These are phyloP conservation scores for Pycnonotus jocosus DNA, from an alignment of 2,113 vertebrate species.

Conservation along the genomic window DNA sequence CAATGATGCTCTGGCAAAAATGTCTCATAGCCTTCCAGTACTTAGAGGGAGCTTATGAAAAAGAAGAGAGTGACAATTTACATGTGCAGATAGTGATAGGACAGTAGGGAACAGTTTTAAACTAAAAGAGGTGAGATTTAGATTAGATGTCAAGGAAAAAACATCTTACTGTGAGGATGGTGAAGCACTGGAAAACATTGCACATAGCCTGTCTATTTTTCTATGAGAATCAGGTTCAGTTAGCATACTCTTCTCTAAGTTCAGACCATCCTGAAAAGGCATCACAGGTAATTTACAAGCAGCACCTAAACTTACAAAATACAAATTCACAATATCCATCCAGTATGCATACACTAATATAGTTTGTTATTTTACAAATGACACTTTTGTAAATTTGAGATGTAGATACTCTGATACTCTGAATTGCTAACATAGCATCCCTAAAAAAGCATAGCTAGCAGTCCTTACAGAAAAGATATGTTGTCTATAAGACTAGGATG, in stretches of 20 bases:
- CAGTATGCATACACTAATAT: not conserved
- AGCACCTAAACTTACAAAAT: not conserved
- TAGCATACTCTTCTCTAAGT: not conserved
- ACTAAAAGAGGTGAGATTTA: not conserved
- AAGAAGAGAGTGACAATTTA: not conserved
- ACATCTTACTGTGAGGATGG: not conserved
- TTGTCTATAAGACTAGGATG: not conserved
- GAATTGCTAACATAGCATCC: not conserved
- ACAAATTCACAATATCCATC: not conserved
- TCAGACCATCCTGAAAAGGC: not conserved
- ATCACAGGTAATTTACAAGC: not conserved
- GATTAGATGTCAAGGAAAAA: not conserved
- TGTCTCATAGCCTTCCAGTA: not conserved
- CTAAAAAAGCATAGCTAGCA: accelerated
- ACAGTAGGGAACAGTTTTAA: not conserved
- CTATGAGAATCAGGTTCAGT: not conserved
- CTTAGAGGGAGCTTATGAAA: not conserved
- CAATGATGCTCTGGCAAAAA: not conserved
- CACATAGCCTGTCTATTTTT: not conserved
- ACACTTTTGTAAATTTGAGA: not conserved
- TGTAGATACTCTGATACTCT: not conserved
- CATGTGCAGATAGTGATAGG: not conserved
- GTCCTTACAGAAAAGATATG: not conserved
- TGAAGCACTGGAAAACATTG: not conserved
- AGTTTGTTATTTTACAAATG: not conserved